A percentile compares a stretch with the other conserved stretches of the same genome.
These are phyloP conservation scores for Phoebastria nigripes DNA, from an alignment of 2,797 vertebrate species.

Conservation along the genomic window DNA sequence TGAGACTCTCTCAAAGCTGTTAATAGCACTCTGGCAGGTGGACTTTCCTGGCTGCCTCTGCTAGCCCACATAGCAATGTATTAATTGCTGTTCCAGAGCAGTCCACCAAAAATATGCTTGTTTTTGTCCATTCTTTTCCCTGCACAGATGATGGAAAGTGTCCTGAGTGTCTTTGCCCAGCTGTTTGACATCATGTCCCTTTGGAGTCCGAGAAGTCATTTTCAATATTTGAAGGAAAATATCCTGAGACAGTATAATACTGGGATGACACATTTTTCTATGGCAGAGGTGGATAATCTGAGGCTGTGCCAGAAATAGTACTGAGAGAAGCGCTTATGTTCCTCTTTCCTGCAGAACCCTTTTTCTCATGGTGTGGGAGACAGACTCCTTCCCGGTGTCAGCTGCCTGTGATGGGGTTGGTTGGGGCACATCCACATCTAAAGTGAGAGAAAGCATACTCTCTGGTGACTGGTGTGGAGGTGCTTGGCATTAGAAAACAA, in stretches of 20 bases:
- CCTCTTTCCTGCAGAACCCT: neutral
- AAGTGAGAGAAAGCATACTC: neutral
- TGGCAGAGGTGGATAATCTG: neutral
- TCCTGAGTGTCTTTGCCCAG: neutral
- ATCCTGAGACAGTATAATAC: neutral
- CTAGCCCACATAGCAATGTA: neutral
- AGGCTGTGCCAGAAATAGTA: neutral
- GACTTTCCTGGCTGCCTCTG: neutral
- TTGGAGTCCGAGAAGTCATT: neutral
- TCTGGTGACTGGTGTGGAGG: neutral
- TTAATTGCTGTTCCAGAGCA: neutral
- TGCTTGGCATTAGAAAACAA: neutral
- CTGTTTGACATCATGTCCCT: neutral
- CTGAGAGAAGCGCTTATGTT: neutral
- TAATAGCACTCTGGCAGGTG: neutral
- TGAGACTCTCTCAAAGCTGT: neutral
- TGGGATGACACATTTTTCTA: neutral
- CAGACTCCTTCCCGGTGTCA: fast-evolving
- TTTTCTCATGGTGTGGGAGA: neutral
- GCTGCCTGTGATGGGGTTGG: neutral
- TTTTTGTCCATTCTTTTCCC: neutral
- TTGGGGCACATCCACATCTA: neutral
- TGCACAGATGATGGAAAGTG: neutral
- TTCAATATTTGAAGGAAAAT: neutral
- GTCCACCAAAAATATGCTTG: neutral